Conservation (phyloP, 2,113 vertebrate species). For the Meleagris gallopavo region DNA sequence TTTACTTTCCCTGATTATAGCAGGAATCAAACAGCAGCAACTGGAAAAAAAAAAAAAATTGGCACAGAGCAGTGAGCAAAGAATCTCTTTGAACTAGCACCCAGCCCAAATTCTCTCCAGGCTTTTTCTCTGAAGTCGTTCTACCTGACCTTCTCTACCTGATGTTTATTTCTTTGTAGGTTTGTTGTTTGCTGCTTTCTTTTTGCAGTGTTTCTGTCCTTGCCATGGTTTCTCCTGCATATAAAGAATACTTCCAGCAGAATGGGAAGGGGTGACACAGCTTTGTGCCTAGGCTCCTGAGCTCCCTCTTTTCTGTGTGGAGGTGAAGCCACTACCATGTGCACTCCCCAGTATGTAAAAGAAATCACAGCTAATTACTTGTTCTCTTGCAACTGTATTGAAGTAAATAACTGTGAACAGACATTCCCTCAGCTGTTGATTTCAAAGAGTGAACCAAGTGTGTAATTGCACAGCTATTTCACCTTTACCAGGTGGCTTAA, state of each 20-base stretch:
- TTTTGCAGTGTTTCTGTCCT: not conserved
- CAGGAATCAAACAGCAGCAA: not conserved
- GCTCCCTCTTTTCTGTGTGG: not conserved
- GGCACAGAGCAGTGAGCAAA: not conserved
- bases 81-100: constrained; percentile 6
- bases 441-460: not conserved
- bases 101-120: not conserved
- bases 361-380: not conserved
- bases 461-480: not conserved
- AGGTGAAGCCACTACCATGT: not conserved
- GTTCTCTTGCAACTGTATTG: not conserved
- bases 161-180: not conserved
- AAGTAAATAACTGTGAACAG: not conserved
- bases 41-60: not conserved
- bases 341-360: not conserved
- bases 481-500: not conserved
- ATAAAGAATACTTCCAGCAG: not conserved
- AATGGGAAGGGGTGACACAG: not conserved
- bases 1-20: not conserved
- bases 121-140: not conserved
- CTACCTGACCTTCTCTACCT: not conserved
- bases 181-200: not conserved
- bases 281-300: not conserved
- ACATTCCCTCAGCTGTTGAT: not conserved
- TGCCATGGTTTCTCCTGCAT: not conserved